Percentiles rank a stretch among this genome's conserved stretches.
Evolutionary conservation across 2,797 vertebrate species (phyloP).

Genomic region (Hoplostethus atlanticus): DNA sequence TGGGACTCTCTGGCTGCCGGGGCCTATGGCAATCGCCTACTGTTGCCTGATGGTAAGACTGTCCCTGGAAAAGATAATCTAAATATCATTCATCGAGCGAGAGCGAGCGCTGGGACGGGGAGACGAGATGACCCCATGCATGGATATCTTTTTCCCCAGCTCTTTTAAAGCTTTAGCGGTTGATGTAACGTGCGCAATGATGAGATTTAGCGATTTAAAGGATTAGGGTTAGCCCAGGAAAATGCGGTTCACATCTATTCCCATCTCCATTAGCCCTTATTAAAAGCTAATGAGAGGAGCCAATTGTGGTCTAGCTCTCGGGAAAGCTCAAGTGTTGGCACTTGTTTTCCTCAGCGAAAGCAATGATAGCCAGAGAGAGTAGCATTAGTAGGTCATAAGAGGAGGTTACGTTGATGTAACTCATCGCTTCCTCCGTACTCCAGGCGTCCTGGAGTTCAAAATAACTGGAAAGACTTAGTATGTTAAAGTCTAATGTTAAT

Average conservation of each 20-base stretch:
- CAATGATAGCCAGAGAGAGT: constrained; percentile 62
- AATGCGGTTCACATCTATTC: constrained; percentile 58
- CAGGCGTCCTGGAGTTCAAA: too few species aligned
- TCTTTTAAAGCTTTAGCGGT: constrained; percentile 35
- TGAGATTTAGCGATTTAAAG: constrained; percentile 60
- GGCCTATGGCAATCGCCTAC: too few species aligned
- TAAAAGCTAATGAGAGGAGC: constrained; percentile 68
- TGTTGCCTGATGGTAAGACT: too few species aligned
- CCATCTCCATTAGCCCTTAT: constrained; percentile 68
- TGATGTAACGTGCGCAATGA: constrained; percentile 46
- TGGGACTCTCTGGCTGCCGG: too few species aligned
- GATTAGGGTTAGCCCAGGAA: constrained; percentile 60
- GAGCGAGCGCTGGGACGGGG: background rate
- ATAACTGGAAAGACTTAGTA: too few species aligned
- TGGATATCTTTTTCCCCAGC: constrained; percentile 13
- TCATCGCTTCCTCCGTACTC: too few species aligned
- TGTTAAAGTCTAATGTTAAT: too few species aligned
- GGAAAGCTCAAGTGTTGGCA: constrained; percentile 47
- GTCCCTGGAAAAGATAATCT: too few species aligned
- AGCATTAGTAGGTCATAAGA: constrained; percentile 53
- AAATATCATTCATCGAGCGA: background rate
- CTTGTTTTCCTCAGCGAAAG: constrained; percentile 44
- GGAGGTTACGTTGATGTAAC: background rate
- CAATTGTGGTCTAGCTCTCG: constrained; percentile 46
- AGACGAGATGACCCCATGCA: constrained; percentile 1